Conservation (phyloP, 2,888 invertebrate genomes). For the Apotomis turbidana region DNA sequence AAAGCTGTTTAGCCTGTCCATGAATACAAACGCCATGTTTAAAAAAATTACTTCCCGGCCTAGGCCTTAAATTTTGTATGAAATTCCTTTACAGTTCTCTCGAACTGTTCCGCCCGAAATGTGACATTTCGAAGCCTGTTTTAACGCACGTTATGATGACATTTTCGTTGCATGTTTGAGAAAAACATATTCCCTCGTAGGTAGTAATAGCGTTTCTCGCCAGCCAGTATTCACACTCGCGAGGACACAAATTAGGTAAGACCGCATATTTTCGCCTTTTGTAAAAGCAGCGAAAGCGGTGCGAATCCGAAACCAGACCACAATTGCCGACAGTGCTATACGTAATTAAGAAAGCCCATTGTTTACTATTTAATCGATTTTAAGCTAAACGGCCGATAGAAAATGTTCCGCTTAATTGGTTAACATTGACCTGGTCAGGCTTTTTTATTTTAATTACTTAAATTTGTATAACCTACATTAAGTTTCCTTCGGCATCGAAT, state of each 20-base stretch:
- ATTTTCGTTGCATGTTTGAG: no score
- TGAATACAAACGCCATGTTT: no score
- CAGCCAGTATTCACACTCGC: neutral
- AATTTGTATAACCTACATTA: neutral
- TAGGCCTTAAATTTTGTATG: no score
- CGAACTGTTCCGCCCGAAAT: no score
- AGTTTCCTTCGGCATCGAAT: neutral
- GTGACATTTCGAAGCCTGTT: no score
- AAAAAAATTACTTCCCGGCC: no score
- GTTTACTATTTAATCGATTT: slow-evolving; percentile 39
- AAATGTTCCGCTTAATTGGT: slow-evolving; percentile 21
- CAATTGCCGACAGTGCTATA: slow-evolving; percentile 23
- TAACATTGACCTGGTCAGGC: slow-evolving; percentile 26
- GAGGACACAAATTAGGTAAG: slow-evolving; percentile 10
- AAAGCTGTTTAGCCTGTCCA: no score
- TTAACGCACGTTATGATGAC: no score
- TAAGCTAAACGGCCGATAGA: slow-evolving; percentile 16
- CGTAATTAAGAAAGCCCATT: slow-evolving; percentile 35
- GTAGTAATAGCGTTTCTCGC: neutral
- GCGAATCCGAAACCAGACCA: slow-evolving; percentile 29
- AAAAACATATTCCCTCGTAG: neutral
- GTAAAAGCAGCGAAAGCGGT: slow-evolving; percentile 34
- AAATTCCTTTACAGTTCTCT: no score
- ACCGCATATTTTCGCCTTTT: neutral
- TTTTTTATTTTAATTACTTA: slow-evolving; percentile 5